Evolutionary conservation across 2,113 vertebrate genomes (phyloP), one percentile per base, ranked within the genome.

Genomic region (Fulmarus glacialis): DNA sequence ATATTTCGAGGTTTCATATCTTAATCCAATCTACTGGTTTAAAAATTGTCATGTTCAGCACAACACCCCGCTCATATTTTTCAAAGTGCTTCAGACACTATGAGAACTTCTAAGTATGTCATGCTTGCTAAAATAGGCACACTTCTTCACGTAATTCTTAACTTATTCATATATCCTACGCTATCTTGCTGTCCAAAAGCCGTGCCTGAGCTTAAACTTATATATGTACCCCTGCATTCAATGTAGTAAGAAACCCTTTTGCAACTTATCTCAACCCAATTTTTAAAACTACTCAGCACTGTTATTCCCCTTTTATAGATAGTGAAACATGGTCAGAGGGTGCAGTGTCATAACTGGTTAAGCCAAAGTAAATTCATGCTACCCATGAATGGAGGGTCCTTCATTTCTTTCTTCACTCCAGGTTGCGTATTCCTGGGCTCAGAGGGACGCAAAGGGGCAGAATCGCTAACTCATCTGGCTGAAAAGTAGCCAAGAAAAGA

Each of bases 191-290:
- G 87, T 96, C 80, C 88, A 77, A 95, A 97, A 96, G 70, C 40
- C 82, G 79, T 96, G 83, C 87, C 96, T 94, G 87, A 96, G 55
- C 85, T 82, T 97, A 92, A 96, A 91, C 26, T 59, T 60, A 5
- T n/a, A 89, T 73, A 85, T 21, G 70, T 78, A 93, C 63, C 84
- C 89, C 95, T 50, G 27, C 11, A 66, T 53, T 82, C 23, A 58
- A 45, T 29, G 26, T 9, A 43, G 16, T 30, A 88, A 38, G 43
- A 70, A 77, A 15, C 8, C 32, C 27, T 77, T 38, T 38, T 38
- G 50, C 34, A 52, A 22, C 17, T 71, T 71, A 29, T 27, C 30
- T 60, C n/a, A 77, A 63, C 6, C 2, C 12, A 24, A 32, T 68
- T 68, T 87, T 74, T 42, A 22, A 48, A 82, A 70, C 5, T 2